A percentile compares a stretch with the other conserved stretches of the same genome.
phyloP scores from a whole-genome alignment of 2,797 vertebrate genomes.

The Siniperca obscura region DNA sequence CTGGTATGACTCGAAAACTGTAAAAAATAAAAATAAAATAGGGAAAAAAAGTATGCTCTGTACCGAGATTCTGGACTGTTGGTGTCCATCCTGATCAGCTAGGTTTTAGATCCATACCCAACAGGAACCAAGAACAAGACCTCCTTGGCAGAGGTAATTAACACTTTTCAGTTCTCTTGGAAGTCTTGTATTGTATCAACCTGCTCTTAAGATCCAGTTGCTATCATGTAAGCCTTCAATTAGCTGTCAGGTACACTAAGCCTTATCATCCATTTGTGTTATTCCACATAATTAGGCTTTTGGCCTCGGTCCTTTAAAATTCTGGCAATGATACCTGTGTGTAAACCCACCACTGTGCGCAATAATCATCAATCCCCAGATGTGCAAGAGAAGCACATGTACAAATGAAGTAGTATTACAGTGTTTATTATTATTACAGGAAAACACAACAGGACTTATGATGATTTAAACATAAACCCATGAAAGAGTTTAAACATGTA shows the following conservation, averaged over 20 bases:
- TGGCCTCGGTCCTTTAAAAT: slow-evolving; percentile 45
- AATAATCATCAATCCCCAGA: slow-evolving; percentile 31
- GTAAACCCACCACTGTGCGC: slow-evolving; percentile 37
- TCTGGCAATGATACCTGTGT: slow-evolving; percentile 44
- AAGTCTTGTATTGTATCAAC: slow-evolving; percentile 14
- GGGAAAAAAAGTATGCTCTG: neutral
- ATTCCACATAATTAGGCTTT: slow-evolving; percentile 63
- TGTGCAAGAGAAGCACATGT: slow-evolving; percentile 19
- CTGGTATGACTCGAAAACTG: neutral
- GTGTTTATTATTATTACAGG: neutral
- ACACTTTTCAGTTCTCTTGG: slow-evolving; percentile 13
- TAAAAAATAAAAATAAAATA: neutral
- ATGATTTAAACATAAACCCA: slow-evolving; percentile 21
- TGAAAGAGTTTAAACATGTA: slow-evolving; percentile 1
- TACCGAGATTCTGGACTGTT: neutral
- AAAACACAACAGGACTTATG: neutral
- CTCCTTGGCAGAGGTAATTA: neutral
- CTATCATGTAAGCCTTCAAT: slow-evolving; percentile 44
- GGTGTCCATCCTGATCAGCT: neutral
- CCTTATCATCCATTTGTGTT: slow-evolving; percentile 51
- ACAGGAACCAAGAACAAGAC: neutral
- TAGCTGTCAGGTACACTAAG: slow-evolving; percentile 44
- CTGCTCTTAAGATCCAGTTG: slow-evolving; percentile 32
- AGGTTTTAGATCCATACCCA: neutral
- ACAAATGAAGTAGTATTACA: slow-evolving; percentile 26